A percentile compares a stretch with the other conserved stretches of the same genome.
Conservation (phyloP, 2,113 vertebrate species). For the Plotosus lineatus region DNA sequence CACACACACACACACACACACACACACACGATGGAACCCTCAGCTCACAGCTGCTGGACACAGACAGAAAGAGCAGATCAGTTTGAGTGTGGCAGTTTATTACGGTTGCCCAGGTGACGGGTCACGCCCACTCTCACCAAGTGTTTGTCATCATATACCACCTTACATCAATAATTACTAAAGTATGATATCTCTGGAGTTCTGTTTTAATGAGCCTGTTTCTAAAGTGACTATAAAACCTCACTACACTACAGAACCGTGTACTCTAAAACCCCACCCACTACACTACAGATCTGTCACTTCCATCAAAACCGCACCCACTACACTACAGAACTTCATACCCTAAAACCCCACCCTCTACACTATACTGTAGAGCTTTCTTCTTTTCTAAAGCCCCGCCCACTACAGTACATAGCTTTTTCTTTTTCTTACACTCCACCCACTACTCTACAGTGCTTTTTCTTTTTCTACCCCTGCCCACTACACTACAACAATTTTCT, state of each 20-base stretch:
- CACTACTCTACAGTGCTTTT: neutral
- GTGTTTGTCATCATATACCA: neutral
- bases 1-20: slow-evolving; percentile 15
- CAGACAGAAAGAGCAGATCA: neutral
- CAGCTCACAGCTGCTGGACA: slow-evolving; percentile 21
- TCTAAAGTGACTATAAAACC: neutral
- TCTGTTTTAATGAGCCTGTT: neutral
- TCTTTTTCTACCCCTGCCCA: neutral
- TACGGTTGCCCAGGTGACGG: neutral
- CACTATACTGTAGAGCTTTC: neutral
- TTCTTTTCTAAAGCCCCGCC: neutral
- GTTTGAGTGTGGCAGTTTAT: neutral
- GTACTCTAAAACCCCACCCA: neutral
- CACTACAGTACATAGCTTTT: neutral
- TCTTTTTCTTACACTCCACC: neutral
- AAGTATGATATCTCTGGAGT: neutral
- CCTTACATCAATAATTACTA: neutral
- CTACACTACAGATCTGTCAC: neutral
- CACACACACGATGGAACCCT: neutral
- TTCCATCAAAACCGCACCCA: neutral
- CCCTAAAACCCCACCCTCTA: neutral
- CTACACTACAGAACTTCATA: neutral
- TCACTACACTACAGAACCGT: no score
- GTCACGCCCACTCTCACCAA: neutral
- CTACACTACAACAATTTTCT: neutral